phyloP scores from a whole-genome alignment of 2,113 vertebrate species.

The Tapirus terrestris region DNA sequence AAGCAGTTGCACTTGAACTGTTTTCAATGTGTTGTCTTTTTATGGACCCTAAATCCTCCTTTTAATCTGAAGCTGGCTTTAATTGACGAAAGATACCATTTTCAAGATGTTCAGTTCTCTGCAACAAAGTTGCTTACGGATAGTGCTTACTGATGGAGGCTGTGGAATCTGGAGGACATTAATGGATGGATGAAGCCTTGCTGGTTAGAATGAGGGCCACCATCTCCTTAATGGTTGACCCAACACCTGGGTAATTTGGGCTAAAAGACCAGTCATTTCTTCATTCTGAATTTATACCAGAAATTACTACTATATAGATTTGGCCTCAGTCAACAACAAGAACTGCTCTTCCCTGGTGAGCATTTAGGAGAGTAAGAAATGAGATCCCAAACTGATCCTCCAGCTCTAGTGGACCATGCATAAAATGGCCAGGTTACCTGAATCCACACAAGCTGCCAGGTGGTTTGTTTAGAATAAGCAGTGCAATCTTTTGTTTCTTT shows the following conservation, averaged over 20 bases:
- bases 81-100: not conserved
- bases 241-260: not conserved
- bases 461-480: not conserved
- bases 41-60: not conserved
- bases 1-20: not conserved
- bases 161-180: not conserved
- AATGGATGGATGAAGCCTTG: not conserved
- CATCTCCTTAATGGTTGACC: not conserved
- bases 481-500: constrained; percentile 15
- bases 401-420: no score
- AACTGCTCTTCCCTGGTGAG: not conserved
- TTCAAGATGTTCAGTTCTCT: not conserved
- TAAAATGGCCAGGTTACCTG: not conserved
- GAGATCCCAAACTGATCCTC: not conserved
- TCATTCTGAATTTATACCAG: not conserved
- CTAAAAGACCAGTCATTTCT: not conserved
- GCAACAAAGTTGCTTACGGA: not conserved
- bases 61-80: constrained; percentile 16
- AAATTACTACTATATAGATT: not conserved
- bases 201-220: not conserved
- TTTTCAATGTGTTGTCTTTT: not conserved
- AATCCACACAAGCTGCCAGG: not conserved
- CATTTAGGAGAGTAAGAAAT: not conserved
- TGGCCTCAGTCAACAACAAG: not conserved
- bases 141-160: not conserved